Conservation (phyloP, 2,113 vertebrate species). For the Thinocorus orbignyianus region DNA sequence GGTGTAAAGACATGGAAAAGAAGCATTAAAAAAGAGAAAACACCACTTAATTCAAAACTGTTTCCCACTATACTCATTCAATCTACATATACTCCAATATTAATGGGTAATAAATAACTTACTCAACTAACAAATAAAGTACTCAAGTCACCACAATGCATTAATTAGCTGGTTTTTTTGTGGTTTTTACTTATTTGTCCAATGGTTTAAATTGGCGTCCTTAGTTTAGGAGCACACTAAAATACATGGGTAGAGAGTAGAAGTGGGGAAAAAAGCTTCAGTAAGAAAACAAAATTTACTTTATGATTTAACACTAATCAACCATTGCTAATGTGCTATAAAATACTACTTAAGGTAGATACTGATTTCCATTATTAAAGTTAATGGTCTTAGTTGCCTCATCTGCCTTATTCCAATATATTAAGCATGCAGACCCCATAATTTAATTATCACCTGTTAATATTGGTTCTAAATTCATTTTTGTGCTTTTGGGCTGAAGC, state of each 20-base stretch:
- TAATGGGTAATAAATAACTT: neutral
- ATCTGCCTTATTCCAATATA: slow-evolving; percentile 61
- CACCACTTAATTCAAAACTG: neutral
- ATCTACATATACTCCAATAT: neutral
- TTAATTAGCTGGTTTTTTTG: neutral
- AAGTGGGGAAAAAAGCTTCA: slow-evolving; percentile 2
- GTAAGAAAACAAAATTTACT: slow-evolving; percentile 59
- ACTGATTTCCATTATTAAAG: slow-evolving; percentile 64
- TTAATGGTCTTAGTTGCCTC: slow-evolving; percentile 66
- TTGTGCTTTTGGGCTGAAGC: slow-evolving; percentile 70
- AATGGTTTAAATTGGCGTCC: neutral
- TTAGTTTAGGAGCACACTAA: neutral
- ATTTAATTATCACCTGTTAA: slow-evolving; percentile 79
- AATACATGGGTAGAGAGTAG: neutral
- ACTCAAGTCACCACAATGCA: neutral
- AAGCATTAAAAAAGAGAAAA: neutral
- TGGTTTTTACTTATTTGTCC: neutral
- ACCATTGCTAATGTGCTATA: slow-evolving; percentile 62
- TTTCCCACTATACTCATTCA: neutral
- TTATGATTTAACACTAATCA: slow-evolving; percentile 68
- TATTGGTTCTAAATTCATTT: slow-evolving; percentile 72
- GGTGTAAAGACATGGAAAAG: neutral
- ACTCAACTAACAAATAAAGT: neutral
- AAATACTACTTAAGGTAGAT: slow-evolving; percentile 65
- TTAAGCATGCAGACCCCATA: slow-evolving; percentile 66